Conservation (phyloP, 2,888 invertebrate species). For the Micoletzkya japonica region DNA sequence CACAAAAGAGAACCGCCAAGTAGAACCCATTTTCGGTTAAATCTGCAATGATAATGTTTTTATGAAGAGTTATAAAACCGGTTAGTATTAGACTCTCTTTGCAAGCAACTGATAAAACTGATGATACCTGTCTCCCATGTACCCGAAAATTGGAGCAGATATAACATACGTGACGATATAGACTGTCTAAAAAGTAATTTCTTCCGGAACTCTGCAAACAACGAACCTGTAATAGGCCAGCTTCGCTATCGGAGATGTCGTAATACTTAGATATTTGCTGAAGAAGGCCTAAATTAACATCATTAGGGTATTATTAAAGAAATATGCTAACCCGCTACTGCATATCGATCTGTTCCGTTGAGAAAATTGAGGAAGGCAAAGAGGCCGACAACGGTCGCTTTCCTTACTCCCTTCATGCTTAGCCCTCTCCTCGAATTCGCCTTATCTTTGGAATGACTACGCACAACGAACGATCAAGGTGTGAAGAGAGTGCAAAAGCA, state of each 20-base stretch:
- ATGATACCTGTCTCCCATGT: conserved; percentile 14
- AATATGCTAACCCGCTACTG: conserved; percentile 5
- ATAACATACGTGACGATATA: conserved; percentile 18
- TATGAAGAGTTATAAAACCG: not conserved
- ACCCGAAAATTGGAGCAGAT: conserved; percentile 13
- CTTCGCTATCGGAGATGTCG: conserved; percentile 4
- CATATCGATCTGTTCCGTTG: conserved; percentile 23
- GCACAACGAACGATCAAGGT: no score
- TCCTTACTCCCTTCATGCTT: no score
- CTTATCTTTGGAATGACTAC: no score
- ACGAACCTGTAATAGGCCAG: conserved; percentile 21
- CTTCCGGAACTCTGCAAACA: no score
- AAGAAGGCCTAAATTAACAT: not conserved
- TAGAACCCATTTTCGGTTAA: conserved; percentile 18
- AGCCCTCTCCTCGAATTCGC: no score
- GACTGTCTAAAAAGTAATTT: conserved; percentile 7
- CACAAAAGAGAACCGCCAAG: not conserved
- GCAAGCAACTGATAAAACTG: not conserved
- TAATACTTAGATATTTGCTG: conserved; percentile 16
- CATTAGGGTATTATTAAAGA: not conserved
- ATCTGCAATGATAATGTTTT: not conserved
- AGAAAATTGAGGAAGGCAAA: conserved; percentile 24
- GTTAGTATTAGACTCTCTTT: no score
- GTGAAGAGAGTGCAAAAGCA: no score
- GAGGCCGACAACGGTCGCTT: not conserved